Base-by-base conservation (phyloP, 2,113 vertebrate genomes). In the Pachyramphus minor region DNA sequence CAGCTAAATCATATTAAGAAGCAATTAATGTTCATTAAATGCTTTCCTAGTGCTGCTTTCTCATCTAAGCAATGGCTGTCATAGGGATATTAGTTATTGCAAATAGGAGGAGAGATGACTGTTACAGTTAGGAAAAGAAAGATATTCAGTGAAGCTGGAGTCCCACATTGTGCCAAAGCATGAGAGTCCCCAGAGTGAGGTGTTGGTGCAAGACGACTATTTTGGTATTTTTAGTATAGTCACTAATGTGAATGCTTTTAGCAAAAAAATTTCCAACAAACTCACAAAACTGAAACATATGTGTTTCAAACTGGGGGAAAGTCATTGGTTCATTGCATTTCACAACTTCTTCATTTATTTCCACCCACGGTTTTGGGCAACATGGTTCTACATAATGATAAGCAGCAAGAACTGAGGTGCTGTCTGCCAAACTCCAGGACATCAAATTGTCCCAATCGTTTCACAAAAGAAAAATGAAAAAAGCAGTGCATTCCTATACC, bases 11-110 rank as follows among this genome's bases (percentile, higher is more conserved):
- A 84, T 90, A 90, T 94, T 96, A 96, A 95, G 76, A 84, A 93
- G 83, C 77, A 94, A 95, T 97, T 97, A 96, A 95, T 82, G 92
- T 88, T 95, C 86, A 92, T 94, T 93, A 96, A 93, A 87, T 90
- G 71, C 66, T 89, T 90, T 92, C 83, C 56, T 94, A 92, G 82
- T 90, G 69, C 92, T 90, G 68, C 76, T 35, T 88, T 95, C 77
- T 94, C 79, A 68, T 93, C 79, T 82, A 80, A 87, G 93, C 49
- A 64, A 79, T 94, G 45, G 66, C 90, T 84, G 90, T 95, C 83
- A 78, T 18, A 93, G 25, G 31, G 58, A 50, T 89, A 78, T 94
- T 96, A 69, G 47, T 74, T 93, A 74, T n/a, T 86, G 68, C 64
- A 84, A 73, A 78, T 71, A 72, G 66, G 86, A 93, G 73, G 28